Base-by-base conservation (phyloP, 2,888 invertebrate species). In the Eudasyphora cyanicolor region DNA sequence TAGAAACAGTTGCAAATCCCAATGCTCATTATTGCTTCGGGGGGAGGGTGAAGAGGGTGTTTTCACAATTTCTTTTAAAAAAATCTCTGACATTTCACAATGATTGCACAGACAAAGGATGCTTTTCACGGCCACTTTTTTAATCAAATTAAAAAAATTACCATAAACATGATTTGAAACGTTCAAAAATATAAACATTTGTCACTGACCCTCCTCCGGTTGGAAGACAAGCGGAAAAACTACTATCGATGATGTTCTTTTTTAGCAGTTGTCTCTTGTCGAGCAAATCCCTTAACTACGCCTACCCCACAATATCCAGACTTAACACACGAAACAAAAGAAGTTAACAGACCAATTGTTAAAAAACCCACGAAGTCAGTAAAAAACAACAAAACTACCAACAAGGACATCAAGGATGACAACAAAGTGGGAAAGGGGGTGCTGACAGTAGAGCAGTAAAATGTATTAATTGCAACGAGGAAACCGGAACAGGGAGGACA, bases 381-480 rank as follows among this genome's bases (percentile, higher is more conserved):
- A 75, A 76, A 62, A 32, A 77, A 73, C 54, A 71, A 78, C 74
- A 64, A 70, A 42, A 27, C 42, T 19, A 49, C 51, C 51, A 29
- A 29, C 24, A 38, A 17, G 42, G 21, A 64, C 64, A 14, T 60
- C 29, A 54, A 54, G 54, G 21, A 54, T 24, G 24, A 54, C 49
- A 49, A 49, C 24, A n/a, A 29, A 60, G 60, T 49, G 17, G 4
- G 32, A 60, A 73, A 51, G 70, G 77, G 83, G 77, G 69, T 83
- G 74, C 45, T 76, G 75, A 76, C 71, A 81, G n/a, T 54, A 29
- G 27, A 77, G 74, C 74, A 62, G 79, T 17, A 14, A 71, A 73
- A 42, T 35, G n/a, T 83, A 80, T 83, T 83, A 83, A 83, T 83
- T 84, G 80, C 78, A 75, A 35, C 67, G 24, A 67, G 21, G 19